A percentile compares a stretch with the other conserved stretches of the same genome.
Conservation (phyloP, 92 coral and sea anemone genomes). For the Actinernus sp. region DNA sequence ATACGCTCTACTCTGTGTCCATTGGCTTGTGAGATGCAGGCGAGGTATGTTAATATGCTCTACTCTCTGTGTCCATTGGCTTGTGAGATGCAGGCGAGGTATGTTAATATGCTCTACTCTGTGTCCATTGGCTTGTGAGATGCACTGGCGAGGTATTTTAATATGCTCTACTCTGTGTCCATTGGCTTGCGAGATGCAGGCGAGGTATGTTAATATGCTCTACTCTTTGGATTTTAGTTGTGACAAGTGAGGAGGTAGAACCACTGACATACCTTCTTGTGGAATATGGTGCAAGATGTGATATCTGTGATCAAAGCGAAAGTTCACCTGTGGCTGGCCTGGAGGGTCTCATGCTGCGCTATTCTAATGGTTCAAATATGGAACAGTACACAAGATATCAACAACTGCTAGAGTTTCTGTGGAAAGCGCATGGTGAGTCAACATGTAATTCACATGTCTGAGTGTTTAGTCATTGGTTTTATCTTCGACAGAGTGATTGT, state of each 20-base stretch:
- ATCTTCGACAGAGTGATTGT: too few relatives aligned
- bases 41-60: too few relatives aligned
- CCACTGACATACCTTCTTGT: conserved; percentile 68
- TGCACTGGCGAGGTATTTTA: too few relatives aligned
- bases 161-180: too few relatives aligned
- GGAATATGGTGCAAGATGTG: conserved; percentile 90
- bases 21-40: too few relatives aligned
- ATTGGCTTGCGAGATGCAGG: neutral
- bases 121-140: too few relatives aligned
- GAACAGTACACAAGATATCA: conserved; percentile 54
- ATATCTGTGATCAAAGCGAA: conserved; percentile 68
- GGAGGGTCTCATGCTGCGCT: conserved; percentile 71
- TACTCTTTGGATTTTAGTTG: conserved; percentile 33
- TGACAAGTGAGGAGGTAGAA: conserved; percentile 78
- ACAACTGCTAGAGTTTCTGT: conserved; percentile 59
- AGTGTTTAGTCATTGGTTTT: too few relatives aligned
- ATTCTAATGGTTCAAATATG: conserved; percentile 64
- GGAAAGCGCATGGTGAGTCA: conserved; percentile 70
- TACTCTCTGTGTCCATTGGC: too few relatives aligned
- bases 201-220: neutral
- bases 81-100: too few relatives aligned
- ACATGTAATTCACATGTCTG: neutral
- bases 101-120: too few relatives aligned
- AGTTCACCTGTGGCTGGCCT: conserved; percentile 70
- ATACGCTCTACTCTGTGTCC: too few relatives aligned